Evolutionary conservation across 2,888 invertebrate species (phyloP), one percentile per base, ranked within the genome.

Genomic region (Diarsia dahlii): DNA sequence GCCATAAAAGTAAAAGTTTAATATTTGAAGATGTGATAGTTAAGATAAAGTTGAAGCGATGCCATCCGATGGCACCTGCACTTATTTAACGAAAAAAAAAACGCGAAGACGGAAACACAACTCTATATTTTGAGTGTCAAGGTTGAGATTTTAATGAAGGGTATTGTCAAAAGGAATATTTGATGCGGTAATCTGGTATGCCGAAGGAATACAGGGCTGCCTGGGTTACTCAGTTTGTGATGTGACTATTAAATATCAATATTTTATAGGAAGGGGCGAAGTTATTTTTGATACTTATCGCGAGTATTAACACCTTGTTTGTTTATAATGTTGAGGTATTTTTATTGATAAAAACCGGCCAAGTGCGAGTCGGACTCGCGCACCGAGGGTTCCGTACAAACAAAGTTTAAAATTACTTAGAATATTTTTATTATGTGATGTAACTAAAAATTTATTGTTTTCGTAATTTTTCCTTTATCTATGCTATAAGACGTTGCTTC

Each of bases 241-340:
- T 92, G 92, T 89, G 94, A 94, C 95, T 95, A 95, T 95, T 94
- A 95, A 95, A 94, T 94, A 95, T 95, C 95, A 95, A 96, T 96
- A 96, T 95, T 95, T 96, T 95, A 95, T 94, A 93, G 91, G 89
- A 91, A 90, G 90, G 93, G 93, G 92, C 88, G 91, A 93, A 93
- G 91, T 90, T 93, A 92, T 92, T 93, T 91, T 88, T 78, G 95
- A 96, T 96, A 82, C 88, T 91, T 95, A 96, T 96, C 96, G 88
- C 83, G 82, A 84, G 89, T 92, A 94, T 95, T 95, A 96, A 96
- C 96, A 95, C 96, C 95, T 96, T 95, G 96, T 96, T 95, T 95
- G 92, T 95, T 94, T 95, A 93, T 91, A 92, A 87, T 84, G 91
- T 90, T 89, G 86, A 90, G 89, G 90, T 87, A 91, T 92, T 93